Evolutionary conservation across 2,797 vertebrate genomes (phyloP).

Genomic region (Todus mexicanus): DNA sequence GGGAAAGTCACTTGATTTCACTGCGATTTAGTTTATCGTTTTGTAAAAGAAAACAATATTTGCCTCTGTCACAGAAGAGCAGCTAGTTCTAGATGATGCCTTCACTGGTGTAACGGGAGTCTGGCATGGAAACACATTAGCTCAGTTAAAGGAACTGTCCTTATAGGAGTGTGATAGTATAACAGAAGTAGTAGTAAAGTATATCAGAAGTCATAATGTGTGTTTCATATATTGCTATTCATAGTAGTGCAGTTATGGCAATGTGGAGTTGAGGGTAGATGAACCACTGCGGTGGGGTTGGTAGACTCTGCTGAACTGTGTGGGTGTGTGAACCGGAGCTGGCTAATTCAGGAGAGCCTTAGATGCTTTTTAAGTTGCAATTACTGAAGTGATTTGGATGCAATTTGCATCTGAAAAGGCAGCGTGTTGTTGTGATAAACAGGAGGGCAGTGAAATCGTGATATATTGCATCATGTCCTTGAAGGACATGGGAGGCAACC

Average conservation of each 20-base stretch:
- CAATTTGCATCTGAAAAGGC: slow-evolving; percentile 11
- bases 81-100: background rate
- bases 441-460: background rate
- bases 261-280: background rate
- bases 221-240: background rate
- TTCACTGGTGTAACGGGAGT: background rate
- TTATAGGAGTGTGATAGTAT: background rate
- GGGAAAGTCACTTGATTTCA: background rate
- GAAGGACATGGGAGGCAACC: background rate
- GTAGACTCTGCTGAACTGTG: background rate
- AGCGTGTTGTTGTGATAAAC: background rate
- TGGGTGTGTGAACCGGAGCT: background rate
- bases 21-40: background rate
- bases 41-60: background rate
- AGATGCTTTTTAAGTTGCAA: background rate
- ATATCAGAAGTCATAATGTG: background rate
- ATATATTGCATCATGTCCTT: background rate
- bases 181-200: background rate
- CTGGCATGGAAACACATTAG: background rate
- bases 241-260: background rate
- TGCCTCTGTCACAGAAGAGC: background rate
- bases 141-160: background rate
- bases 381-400: background rate
- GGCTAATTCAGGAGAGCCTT: background rate
- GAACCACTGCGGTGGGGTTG: background rate